Percentiles rank a stretch among this genome's conserved stretches.
Evolutionary conservation across 2,113 vertebrate species (phyloP).

Genomic region (Condylura cristata): DNA sequence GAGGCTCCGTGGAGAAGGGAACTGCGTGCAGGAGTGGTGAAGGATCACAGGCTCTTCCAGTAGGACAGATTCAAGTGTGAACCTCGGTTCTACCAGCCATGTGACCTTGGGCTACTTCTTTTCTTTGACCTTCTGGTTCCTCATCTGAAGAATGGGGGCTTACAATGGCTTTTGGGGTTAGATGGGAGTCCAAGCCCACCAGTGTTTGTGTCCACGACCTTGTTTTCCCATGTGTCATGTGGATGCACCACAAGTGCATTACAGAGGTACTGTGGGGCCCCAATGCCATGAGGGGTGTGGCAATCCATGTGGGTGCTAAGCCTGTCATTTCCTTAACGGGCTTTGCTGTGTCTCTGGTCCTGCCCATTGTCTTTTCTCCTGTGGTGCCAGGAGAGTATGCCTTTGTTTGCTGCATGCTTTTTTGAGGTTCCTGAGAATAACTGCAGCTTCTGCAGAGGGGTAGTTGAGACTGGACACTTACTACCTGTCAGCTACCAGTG

Average conservation of each 20-base stretch:
- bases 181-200: neutral
- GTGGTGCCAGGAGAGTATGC: neutral
- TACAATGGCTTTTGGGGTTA: neutral
- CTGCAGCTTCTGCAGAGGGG: neutral
- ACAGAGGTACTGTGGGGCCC: neutral
- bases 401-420: neutral
- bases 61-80: neutral
- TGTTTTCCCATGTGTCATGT: neutral
- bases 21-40: neutral
- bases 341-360: neutral
- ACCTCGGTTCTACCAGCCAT: neutral
- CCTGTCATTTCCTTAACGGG: neutral
- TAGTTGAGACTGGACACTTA: neutral
- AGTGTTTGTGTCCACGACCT: neutral
- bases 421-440: neutral
- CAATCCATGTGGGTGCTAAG: neutral
- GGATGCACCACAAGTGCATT: neutral
- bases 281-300: neutral
- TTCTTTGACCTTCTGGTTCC: slow-evolving; percentile 3
- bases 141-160: neutral
- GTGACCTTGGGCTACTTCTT: neutral
- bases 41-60: neutral
- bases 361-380: neutral
- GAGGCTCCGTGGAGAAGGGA: neutral
- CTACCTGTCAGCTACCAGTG: neutral